Evolutionary conservation across 2,797 vertebrate genomes (phyloP), one percentile per base, ranked within the genome.

Genomic region (Sphenopsis melanotis): DNA sequence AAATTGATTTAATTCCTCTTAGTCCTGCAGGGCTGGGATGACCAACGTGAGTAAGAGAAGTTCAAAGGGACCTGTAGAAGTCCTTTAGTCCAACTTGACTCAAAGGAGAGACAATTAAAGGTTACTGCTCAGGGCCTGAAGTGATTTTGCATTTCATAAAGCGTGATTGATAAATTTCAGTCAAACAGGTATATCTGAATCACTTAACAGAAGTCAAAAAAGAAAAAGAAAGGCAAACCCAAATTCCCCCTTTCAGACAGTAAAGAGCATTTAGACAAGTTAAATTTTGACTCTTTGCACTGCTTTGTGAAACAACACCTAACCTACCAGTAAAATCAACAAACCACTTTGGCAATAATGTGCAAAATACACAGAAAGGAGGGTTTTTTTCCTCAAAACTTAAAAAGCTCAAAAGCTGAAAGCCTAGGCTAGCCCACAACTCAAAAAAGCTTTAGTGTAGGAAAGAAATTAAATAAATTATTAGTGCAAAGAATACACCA

Each of bases 281-380:
- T 41, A 39, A 46, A 49, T 23, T 72, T 52, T 15, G 3, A 8
- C n/a, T 87, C 79, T 49, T 27, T 92, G 29, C 50, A 36, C 60
- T 87, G 5, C 44, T 68, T 70, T 93, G 83, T 93, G 78, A 83
- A 93, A 12, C 61, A 75, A 20, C 61, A 61, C 49, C 52, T 80
- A 90, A 92, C 27, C 30, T 11, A 34, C 15, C 26, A 12, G 34
- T 15, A 68, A 77, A 75, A 49, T 23, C 23, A 18, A 7, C 11
- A 34, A 57, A 75, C 1, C 34, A 47, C 37, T 75, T 87, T 80
- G 50, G 60, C 82, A 96, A 84, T 55, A 78, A 89, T 22, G 49
- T 16, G 13, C 15, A 76, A 76, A 80, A 72, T 3, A 42, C 1
- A 15, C 0, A 32, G 15, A 2, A 29, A 52, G 5, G 2, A 29